Conservation (phyloP, 1,140 invertebrate species). For the Pseudomyrmex pallidus region DNA sequence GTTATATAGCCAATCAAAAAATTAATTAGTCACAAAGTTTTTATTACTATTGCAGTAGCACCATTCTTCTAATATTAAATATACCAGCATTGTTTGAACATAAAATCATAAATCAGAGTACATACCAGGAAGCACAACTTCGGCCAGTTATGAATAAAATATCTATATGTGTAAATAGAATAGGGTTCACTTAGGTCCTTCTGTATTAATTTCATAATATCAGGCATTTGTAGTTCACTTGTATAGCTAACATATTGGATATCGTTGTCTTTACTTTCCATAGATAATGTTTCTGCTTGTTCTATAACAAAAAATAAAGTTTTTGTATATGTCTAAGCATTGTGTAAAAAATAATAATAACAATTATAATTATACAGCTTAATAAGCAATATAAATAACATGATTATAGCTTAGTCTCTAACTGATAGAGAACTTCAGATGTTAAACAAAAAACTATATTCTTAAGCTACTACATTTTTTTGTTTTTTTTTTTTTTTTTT, state of each 20-base stretch:
- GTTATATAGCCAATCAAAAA: neutral
- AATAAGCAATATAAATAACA: no score
- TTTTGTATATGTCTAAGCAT: neutral
- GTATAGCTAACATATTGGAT: constrained; percentile 90
- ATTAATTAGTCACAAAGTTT: neutral
- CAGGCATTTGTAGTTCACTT: constrained; percentile 96
- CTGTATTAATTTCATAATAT: constrained; percentile 99
- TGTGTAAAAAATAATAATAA: neutral
- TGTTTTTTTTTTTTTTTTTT: no score
- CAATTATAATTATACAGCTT: neutral
- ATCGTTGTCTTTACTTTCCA: constrained; percentile 77
- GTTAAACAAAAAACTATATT: no score
- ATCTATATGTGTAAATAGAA: constrained; percentile 99
- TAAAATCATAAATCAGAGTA: constrained; percentile 56
- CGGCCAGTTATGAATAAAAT: constrained; percentile 99
- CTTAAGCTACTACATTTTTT: no score
- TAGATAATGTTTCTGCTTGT: constrained; percentile 74
- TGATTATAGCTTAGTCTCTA: no score
- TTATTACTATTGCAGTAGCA: neutral
- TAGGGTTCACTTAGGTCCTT: constrained; percentile 99
- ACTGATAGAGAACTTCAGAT: no score
- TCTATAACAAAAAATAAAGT: constrained; percentile 66
- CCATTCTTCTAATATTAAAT: neutral
- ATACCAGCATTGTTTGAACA: neutral
- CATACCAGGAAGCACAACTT: constrained; percentile 98